Base-by-base conservation (phyloP, 2,113 vertebrate species). In the Siphamia tubifer region DNA sequence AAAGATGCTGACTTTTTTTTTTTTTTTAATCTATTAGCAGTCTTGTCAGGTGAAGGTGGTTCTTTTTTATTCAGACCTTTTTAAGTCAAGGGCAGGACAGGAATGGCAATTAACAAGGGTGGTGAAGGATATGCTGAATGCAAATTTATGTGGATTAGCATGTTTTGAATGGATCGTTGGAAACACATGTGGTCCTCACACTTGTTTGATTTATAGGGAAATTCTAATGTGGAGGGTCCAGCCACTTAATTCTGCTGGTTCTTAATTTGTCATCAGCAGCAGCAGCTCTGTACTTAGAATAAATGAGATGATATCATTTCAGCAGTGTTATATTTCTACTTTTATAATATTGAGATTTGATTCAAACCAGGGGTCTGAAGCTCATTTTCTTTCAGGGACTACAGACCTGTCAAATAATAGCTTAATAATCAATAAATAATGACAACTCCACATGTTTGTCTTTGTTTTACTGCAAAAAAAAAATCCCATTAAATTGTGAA, bases 31-130 rank as follows among this genome's bases (percentile, higher is more conserved):
- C 74, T 65, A 75, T 88, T 82, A 85, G 80, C 69, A 85, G 73
- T 84, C 85, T 71, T 64, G 76, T 89, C 84, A 84, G 84, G 87
- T 87, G 82, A 81, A 85, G 83, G 82, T 81, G 85, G 71, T 81
- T 51, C 81, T 78, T n/a, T n/a, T 75, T 83, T 82, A 77, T 81
- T 82, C 68, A 77, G 74, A 82, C 74, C 74, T 80, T 77, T 82
- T 84, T 65, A 77, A 87, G 83, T 86, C 82, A 85, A 88, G 86
- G 81, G 75, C 84, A 71, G 76, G 62, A 55, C 61, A 69, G 70
- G 82, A 81, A 84, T 87, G 25, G 47, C 68, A 90, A 90, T 88
- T 87, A 91, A 84, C 62, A 43, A 6, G n/a, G 36, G 65, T 68
- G 35, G 68, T 54, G 67, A 62, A 63, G 67, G 74, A 79, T 82